Percentiles rank a stretch among this genome's conserved stretches.
phyloP scores from a whole-genome alignment of 2,797 vertebrate genomes.

The Lagocephalus sceleratus region DNA sequence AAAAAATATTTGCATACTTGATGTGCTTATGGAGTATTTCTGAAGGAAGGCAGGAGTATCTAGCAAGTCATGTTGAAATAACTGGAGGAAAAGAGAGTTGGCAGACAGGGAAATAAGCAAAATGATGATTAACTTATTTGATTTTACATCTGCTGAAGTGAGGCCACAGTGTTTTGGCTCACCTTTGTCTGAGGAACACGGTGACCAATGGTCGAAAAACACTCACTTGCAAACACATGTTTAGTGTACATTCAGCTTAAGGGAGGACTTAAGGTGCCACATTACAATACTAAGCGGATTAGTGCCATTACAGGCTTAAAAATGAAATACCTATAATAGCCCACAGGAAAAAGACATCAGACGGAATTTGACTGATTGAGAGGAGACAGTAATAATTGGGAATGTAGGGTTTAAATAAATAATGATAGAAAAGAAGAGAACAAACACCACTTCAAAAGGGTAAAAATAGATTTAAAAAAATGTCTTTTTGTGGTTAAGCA shows the following conservation, averaged over 20 bases:
- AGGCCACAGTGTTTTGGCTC: too few species aligned
- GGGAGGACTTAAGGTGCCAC: constrained; percentile 38
- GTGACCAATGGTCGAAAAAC: constrained; percentile 7
- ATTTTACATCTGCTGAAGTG: background rate
- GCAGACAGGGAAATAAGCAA: background rate
- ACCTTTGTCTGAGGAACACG: too few species aligned
- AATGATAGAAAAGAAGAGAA: too few species aligned
- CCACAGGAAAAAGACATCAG: constrained; percentile 12
- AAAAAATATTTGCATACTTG: constrained; percentile 65
- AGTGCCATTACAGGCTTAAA: constrained; percentile 47
- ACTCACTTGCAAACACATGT: constrained; percentile 13
- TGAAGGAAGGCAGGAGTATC: constrained; percentile 41
- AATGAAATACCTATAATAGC: constrained; percentile 31
- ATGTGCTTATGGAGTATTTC: constrained; percentile 49
- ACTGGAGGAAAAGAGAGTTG: background rate
- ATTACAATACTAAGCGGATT: constrained; percentile 54
- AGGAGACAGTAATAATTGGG: background rate
- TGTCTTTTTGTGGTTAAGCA: too few species aligned
- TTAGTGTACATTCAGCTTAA: constrained; percentile 3
- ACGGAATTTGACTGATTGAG: constrained; percentile 28
- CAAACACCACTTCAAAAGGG: too few species aligned
- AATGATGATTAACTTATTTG: constrained; percentile 1
- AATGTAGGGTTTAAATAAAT: too few species aligned
- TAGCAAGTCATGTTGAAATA: constrained; percentile 17
- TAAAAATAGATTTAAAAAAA: too few species aligned